Evolutionary conservation across 1,140 invertebrate genomes (phyloP), one percentile per base, ranked within the genome.

Genomic region (Papilio machaon): DNA sequence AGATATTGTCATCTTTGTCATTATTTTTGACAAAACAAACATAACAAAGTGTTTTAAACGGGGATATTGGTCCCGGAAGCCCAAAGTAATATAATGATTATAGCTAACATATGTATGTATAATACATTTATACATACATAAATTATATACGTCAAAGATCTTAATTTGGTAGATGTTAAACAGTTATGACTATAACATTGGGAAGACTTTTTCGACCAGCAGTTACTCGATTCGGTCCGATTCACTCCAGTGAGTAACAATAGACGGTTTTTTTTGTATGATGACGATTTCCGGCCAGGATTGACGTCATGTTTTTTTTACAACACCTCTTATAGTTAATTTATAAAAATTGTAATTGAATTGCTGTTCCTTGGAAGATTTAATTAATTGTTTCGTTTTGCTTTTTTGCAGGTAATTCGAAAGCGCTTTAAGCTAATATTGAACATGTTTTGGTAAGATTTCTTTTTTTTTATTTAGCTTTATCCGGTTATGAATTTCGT

Each of bases 191-290:
- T 46, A 19, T 74, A 47, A 74, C n/a, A 74, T 74, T 74, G 46
- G 73, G n/a, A 46, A 19, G 73, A 49, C 11, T 74, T 74, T 74
- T 74, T 46, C 8, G 73, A 23, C n/a, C 49, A 49, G n/a, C 10
- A 38, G 43, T 74, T 47, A 46, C 46, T 17, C 46, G 73, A 47
- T 43, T 30, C 80, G 85, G 81, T 73, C 77, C 77, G 86, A 86
- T 85, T 81, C 83, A 80, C 84, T 75, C 82, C 83, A 85, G 78
- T 82, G 47, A 80, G 67, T 85, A 84, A 67, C 83, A 88, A 86
- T 85, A 77, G 82, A 60, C 35, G 64, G 38, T 67, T 49, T 74
- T 73, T 74, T 46, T 47, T 30, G 78, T 47, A 73, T 38, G 77
- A 82, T 19, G 38, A 73, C 17, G 17, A 84, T 83, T 87, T 87